Evolutionary conservation across 2,113 vertebrate species (phyloP).

Genomic region (Siniperca knerii): DNA sequence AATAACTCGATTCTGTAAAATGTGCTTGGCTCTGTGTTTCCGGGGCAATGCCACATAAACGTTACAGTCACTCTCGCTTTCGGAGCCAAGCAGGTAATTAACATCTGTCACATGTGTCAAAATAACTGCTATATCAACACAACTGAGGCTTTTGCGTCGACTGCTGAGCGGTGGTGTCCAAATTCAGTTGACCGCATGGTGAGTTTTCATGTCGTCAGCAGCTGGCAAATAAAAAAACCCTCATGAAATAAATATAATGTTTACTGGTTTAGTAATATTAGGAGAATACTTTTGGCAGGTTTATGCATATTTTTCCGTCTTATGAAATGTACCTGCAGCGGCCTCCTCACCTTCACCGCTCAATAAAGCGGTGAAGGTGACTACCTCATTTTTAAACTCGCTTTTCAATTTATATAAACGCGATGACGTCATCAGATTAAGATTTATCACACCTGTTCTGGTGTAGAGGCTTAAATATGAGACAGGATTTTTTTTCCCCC

Average conservation of each 20-base stretch:
- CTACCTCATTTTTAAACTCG: background rate
- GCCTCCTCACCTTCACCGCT: constrained; percentile 6
- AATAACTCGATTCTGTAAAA: constrained; percentile 66
- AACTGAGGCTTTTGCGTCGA: constrained; percentile 51
- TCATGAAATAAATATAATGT: constrained; percentile 5
- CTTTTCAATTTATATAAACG: constrained; percentile 26
- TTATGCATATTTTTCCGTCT: background rate
- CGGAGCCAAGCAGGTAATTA: constrained; percentile 77
- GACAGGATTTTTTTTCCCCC: background rate
- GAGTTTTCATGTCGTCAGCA: constrained; percentile 65
- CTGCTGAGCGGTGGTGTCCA: constrained; percentile 21
- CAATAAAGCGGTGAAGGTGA: constrained; percentile 26
- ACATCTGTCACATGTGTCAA: constrained; percentile 76
- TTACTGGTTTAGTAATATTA: background rate
- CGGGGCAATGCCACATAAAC: constrained; percentile 47
- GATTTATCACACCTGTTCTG: background rate
- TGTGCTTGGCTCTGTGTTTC: constrained; percentile 72
- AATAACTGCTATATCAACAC: constrained; percentile 80
- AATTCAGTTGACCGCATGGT: constrained; percentile 65
- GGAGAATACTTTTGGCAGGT: background rate
- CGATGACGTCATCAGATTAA: constrained; percentile 1
- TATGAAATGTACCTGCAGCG: background rate
- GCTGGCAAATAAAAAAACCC: constrained; percentile 15
- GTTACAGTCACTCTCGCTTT: constrained; percentile 25
- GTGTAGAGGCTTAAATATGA: background rate